These are phyloP conservation scores for Monodelphis domestica DNA, from an alignment of 2,797 vertebrate genomes.

Conservation along the genomic window DNA sequence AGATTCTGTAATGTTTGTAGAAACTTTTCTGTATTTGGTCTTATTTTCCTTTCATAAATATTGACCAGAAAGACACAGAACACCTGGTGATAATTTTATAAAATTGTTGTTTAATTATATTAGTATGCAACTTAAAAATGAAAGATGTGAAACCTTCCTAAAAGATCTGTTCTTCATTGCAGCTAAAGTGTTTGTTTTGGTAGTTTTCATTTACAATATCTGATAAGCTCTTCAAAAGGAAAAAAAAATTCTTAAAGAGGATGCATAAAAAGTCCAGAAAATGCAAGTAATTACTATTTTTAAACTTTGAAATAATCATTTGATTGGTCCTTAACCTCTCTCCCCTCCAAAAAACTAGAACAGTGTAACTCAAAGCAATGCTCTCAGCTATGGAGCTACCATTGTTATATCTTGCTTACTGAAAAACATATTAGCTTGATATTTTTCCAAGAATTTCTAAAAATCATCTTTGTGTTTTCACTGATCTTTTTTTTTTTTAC, in stretches of 20 bases:
- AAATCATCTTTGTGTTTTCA: slow-evolving; percentile 45
- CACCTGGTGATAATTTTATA: slow-evolving; percentile 26
- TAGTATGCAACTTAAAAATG: slow-evolving; percentile 46
- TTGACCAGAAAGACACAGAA: slow-evolving; percentile 26
- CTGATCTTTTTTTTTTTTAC: slow-evolving; percentile 27
- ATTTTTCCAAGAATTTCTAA: slow-evolving; percentile 57
- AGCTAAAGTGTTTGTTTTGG: slow-evolving; percentile 26
- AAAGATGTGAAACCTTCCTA: slow-evolving; percentile 47
- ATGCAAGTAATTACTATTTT: slow-evolving; percentile 39
- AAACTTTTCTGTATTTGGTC: slow-evolving; percentile 76
- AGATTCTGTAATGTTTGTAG: slow-evolving; percentile 75
- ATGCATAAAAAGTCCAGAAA: slow-evolving; percentile 33
- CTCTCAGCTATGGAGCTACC: slow-evolving; percentile 3
- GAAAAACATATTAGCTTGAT: neutral
- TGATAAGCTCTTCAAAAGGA: slow-evolving; percentile 43
- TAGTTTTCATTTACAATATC: slow-evolving; percentile 51
- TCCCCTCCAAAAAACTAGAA: slow-evolving; percentile 31
- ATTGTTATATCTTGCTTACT: slow-evolving; percentile 25
- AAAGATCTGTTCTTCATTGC: slow-evolving; percentile 23
- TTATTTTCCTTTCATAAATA: slow-evolving; percentile 76
- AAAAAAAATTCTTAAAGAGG: slow-evolving; percentile 43
- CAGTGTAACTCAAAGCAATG: slow-evolving; percentile 37
- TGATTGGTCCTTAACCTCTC: neutral
- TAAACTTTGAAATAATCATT: slow-evolving; percentile 44
- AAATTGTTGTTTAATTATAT: slow-evolving; percentile 35